Evolutionary conservation across 2,888 invertebrate species (phyloP).

Genomic region (Gastracanthus pulcherrimus): DNA sequence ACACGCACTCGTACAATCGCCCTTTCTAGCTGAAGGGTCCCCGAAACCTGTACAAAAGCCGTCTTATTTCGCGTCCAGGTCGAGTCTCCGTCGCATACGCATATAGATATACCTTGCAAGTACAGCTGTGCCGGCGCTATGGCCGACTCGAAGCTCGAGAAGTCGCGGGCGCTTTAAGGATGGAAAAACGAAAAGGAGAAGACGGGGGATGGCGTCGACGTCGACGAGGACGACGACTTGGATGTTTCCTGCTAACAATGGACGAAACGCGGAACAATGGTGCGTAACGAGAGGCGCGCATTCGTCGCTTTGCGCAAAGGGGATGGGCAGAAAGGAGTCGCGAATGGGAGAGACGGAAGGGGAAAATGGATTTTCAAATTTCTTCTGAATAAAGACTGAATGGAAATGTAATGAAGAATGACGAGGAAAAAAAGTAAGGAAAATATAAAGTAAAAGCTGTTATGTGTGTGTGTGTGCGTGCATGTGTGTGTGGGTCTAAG

Average conservation of each 20-base stretch:
- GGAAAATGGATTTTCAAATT: slow-evolving; percentile 18
- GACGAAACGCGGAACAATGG: slow-evolving; percentile 68
- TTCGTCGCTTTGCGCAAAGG: slow-evolving; percentile 54
- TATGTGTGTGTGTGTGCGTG: background rate
- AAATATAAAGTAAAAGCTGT: background rate
- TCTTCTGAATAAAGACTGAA: background rate
- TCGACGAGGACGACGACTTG: slow-evolving; percentile 32
- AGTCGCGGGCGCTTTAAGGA: slow-evolving; percentile 8
- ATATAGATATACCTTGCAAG: no score
- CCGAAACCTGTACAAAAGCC: slow-evolving; percentile 3
- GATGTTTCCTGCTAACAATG: slow-evolving; percentile 63
- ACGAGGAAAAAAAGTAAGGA: background rate
- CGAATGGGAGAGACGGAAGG: background rate
- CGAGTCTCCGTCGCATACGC: background rate
- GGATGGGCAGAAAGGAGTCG: background rate
- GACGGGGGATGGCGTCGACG: no score
- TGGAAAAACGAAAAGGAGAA: slow-evolving; percentile 17
- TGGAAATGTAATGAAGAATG: background rate
- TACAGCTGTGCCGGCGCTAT: background rate
- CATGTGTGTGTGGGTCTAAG: no score
- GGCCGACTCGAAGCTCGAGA: slow-evolving; percentile 10
- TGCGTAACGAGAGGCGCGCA: slow-evolving; percentile 70
- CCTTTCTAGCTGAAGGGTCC: background rate
- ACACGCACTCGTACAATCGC: background rate
- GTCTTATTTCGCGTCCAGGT: background rate